Base-by-base conservation (phyloP, 2,113 vertebrate species). In the Chloroceryle aenea region DNA sequence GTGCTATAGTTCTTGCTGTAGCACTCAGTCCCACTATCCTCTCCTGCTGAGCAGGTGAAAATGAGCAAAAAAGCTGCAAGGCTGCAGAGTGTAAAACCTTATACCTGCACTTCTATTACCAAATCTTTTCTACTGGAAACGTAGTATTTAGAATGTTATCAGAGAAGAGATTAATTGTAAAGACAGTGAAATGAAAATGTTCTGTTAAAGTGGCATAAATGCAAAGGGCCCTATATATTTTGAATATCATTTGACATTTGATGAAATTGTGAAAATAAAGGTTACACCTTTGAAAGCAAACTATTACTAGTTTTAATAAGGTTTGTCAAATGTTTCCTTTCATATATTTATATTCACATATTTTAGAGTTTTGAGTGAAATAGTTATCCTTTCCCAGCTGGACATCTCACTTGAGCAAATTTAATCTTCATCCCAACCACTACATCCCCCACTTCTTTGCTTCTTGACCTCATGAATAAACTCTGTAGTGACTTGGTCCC, bases 21-120 rank as follows among this genome's bases (percentile, higher is more conserved):
- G 73, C 68, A 72, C 92, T 95, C 76, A 22, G 82, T 80, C 64
- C 61, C 43, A 36, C 73, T 88, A 66, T 55, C 27, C 56, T 90
- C 87, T 88, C 95, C 90, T 73, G 76, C 85, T 84, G 96, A 90
- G 79, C 68, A 91, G 92, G 92, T 92, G 93, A 94, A 94, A 96
- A 94, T 84, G 76, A 96, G 87, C 83, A 87, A 85, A 92, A 42
- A 71, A 87, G 75, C 84, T 91, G 55, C 86, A 74, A 88, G 72
- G 86, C 52, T 85, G 67, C 36, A 56, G 47, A 61, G 36, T 56
- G 82, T 9, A 84, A 95, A 87, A 25, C 82, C 73, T 71, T 42
- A 40, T 56, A 83, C 61, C 50, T 56, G 81, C 64, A 48, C 68
- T 75, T 90, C 7, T 40, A 26, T 72, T 66, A 84, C 13, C 10